phyloP scores from a whole-genome alignment of 2,797 vertebrate species.

The Synaphobranchus kaupii region DNA sequence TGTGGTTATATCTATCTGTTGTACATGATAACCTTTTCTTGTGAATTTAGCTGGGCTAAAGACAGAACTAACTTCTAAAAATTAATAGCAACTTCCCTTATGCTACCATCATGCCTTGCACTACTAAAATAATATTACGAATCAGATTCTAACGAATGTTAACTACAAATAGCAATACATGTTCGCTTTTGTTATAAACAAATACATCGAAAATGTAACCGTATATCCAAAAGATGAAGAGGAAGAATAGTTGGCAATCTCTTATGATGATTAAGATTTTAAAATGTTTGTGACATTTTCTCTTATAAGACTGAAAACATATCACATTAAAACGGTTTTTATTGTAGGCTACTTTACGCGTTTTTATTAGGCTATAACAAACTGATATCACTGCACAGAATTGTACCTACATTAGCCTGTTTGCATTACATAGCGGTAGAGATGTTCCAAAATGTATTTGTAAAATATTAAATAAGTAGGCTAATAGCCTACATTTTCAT shows the following conservation, averaged over 20 bases:
- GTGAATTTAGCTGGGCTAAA: conserved; percentile 39
- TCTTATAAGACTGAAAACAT: no score
- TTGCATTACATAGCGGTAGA: background rate
- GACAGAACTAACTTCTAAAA: conserved; percentile 39
- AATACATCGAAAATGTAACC: background rate
- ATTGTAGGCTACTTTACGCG: background rate
- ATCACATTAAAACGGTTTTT: background rate
- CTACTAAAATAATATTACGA: background rate
- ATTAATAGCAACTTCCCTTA: background rate
- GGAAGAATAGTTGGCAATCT: background rate
- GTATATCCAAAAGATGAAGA: background rate
- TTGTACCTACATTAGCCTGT: background rate
- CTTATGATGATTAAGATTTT: background rate
- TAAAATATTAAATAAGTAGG: background rate
- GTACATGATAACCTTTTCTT: conserved; percentile 57
- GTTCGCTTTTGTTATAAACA: background rate
- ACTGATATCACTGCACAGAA: background rate
- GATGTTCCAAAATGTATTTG: background rate
- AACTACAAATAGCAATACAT: background rate
- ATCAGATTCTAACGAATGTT: background rate
- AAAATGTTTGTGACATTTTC: background rate
- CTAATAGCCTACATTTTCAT: no score
- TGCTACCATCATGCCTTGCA: background rate
- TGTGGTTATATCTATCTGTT: conserved; percentile 67
- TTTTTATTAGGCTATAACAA: background rate